These are phyloP conservation scores for Pelodiscus sinensis DNA, from an alignment of 2,113 vertebrate species.

Conservation along the genomic window DNA sequence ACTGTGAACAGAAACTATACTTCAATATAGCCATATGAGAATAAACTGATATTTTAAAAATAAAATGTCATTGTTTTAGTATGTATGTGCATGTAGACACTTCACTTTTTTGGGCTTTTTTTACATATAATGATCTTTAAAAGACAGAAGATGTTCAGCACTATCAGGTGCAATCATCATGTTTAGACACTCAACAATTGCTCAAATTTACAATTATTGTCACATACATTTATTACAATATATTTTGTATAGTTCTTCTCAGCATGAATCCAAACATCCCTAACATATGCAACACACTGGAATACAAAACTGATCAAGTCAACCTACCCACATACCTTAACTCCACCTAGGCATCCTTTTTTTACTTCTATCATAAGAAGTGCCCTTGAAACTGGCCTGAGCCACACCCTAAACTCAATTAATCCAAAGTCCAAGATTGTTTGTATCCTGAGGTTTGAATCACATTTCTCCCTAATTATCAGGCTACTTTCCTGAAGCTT, in stretches of 20 bases:
- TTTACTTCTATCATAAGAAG: neutral
- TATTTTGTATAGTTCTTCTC: constrained; percentile 29
- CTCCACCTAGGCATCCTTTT: neutral
- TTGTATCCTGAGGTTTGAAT: neutral
- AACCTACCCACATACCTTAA: neutral
- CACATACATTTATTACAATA: constrained; percentile 48
- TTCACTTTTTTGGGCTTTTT: neutral
- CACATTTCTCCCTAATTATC: constrained; percentile 1
- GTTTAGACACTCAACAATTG: neutral
- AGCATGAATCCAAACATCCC: neutral
- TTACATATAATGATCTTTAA: constrained; percentile 26
- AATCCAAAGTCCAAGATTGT: neutral
- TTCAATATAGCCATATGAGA: neutral
- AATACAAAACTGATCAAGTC: neutral
- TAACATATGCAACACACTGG: too few species aligned
- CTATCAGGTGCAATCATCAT: constrained; percentile 1
- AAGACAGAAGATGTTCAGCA: constrained; percentile 19
- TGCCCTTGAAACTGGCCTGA: neutral
- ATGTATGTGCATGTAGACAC: neutral
- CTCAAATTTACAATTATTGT: constrained; percentile 23
- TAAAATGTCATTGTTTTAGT: neutral
- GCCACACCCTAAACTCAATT: neutral
- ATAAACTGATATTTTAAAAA: neutral
- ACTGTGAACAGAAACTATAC: neutral
- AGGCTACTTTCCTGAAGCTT: neutral